Conservation (phyloP, 2,113 vertebrate species). For the Semnornis frantzii region DNA sequence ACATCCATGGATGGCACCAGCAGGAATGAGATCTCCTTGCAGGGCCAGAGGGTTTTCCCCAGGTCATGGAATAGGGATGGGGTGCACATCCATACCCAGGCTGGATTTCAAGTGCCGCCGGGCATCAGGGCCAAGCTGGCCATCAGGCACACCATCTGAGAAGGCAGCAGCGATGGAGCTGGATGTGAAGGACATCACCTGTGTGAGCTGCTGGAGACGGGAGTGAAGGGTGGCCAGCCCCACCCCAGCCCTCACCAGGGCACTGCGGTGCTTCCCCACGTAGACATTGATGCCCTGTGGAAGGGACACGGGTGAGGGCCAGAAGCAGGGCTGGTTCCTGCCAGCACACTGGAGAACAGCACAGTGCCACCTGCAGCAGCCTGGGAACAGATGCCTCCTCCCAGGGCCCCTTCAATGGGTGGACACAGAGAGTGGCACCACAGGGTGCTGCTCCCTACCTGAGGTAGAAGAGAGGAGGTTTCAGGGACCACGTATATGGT, state of each 20-base stretch:
- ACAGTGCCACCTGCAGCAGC: background rate
- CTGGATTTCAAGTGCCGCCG: constrained; percentile 94
- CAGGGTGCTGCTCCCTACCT: constrained; percentile 73
- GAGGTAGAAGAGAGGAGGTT: constrained; percentile 80
- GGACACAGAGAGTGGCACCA: rapidly evolving
- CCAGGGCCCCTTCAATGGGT: background rate
- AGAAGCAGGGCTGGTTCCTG: background rate
- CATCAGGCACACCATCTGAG: constrained; percentile 81
- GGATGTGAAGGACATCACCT: constrained; percentile 89
- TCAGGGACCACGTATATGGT: constrained; percentile 87
- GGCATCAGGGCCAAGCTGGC: constrained; percentile 81
- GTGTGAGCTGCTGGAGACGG: constrained; percentile 77
- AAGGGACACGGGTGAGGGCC: background rate
- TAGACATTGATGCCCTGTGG: constrained; percentile 80
- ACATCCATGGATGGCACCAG: background rate
- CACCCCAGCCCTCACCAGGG: constrained; percentile 72
- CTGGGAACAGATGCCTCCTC: no score
- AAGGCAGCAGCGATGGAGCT: constrained; percentile 82
- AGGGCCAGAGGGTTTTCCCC: background rate
- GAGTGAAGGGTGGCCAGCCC: constrained; percentile 68
- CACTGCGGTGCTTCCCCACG: constrained; percentile 85
- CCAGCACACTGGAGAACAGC: rapidly evolving
- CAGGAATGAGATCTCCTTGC: rapidly evolving
- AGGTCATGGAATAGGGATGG: background rate
- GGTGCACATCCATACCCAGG: constrained; percentile 74